These are phyloP conservation scores for Ethmia dodecea DNA, from an alignment of 2,888 invertebrate genomes.

Conservation along the genomic window DNA sequence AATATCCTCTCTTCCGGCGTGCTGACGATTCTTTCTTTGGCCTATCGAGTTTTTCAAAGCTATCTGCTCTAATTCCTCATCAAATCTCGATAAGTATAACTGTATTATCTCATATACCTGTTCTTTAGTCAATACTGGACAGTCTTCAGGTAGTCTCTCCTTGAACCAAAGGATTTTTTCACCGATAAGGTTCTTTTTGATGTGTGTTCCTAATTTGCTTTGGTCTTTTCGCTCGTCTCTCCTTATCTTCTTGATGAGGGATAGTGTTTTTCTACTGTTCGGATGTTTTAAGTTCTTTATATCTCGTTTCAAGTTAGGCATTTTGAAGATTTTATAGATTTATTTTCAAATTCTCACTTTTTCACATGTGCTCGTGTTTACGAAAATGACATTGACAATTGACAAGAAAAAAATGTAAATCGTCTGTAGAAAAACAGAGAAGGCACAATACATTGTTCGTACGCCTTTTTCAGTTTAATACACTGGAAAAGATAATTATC, in stretches of 20 bases:
- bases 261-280: slow-evolving; percentile 89
- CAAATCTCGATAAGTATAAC: slow-evolving; percentile 77
- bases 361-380: slow-evolving; percentile 16
- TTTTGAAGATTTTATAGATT: slow-evolving; percentile 20
- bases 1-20: slow-evolving; percentile 87
- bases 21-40: slow-evolving; percentile 85
- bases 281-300: slow-evolving; percentile 85
- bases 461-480: too few relatives aligned
- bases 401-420: too few relatives aligned
- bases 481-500: too few relatives aligned
- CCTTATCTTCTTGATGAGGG: slow-evolving; percentile 83
- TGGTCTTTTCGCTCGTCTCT: slow-evolving; percentile 80
- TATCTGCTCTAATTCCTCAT: slow-evolving; percentile 89
- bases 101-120: slow-evolving; percentile 78
- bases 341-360: slow-evolving; percentile 2
- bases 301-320: slow-evolving; percentile 58
- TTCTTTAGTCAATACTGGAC: slow-evolving; percentile 74
- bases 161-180: slow-evolving; percentile 90
- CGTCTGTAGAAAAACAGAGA: too few relatives aligned
- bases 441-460: too few relatives aligned
- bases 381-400: slow-evolving; percentile 2
- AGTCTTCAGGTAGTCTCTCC: slow-evolving; percentile 78
- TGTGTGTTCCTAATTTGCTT: slow-evolving; percentile 79
- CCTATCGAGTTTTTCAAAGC: slow-evolving; percentile 87
- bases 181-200: slow-evolving; percentile 84